A percentile compares a stretch with the other conserved stretches of the same genome.
phyloP scores from a whole-genome alignment of 2,797 vertebrate species.

The Ptychobarbus kaznakovi region DNA sequence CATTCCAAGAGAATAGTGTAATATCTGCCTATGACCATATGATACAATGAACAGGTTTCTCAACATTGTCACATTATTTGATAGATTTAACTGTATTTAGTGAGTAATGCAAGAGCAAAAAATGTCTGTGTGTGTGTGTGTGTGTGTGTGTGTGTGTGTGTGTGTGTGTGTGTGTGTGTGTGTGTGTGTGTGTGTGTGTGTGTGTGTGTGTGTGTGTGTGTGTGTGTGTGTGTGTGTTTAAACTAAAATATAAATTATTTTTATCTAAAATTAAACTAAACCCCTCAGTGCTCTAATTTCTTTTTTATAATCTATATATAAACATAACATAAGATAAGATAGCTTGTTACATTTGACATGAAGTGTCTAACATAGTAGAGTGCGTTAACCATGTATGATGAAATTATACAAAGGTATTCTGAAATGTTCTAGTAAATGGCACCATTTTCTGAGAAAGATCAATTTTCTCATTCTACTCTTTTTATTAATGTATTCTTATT shows the following conservation, averaged over 20 bases:
- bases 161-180: too few species aligned
- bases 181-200: too few species aligned
- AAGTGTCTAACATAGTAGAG: neutral
- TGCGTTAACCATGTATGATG: neutral
- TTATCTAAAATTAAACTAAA: too few species aligned
- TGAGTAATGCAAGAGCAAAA: neutral
- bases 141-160: fast-evolving
- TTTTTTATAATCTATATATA: neutral
- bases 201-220: too few species aligned
- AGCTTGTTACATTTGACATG: neutral
- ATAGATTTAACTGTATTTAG: neutral
- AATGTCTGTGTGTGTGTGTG: too few species aligned
- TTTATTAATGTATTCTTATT: neutral
- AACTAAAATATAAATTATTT: neutral
- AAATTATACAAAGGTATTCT: neutral
- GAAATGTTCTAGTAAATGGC: neutral
- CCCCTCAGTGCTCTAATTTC: neutral
- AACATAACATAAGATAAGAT: neutral
- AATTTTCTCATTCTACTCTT: neutral
- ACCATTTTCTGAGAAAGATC: neutral
- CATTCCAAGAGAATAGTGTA: neutral
- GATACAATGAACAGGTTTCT: neutral
- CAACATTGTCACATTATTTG: neutral
- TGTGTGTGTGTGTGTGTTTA: too few species aligned
- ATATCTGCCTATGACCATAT: too few species aligned